These are phyloP conservation scores for Tetraneura akinire DNA, from an alignment of 1,140 invertebrate genomes.

Conservation along the genomic window DNA sequence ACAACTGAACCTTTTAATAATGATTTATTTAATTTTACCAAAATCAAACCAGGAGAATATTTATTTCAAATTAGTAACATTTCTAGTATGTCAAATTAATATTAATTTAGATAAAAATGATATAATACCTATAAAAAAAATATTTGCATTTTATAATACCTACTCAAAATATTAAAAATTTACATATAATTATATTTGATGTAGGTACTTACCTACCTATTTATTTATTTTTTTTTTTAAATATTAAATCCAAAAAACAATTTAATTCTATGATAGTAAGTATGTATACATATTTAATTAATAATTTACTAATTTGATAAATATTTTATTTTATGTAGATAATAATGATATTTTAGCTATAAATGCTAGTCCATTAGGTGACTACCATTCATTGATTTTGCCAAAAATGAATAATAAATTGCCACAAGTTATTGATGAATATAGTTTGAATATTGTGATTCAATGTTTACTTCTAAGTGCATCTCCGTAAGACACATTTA, in stretches of 20 bases:
- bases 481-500: constrained; percentile 60
- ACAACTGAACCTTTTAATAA: constrained; percentile 66
- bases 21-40: constrained; percentile 70
- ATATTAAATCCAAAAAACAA: background rate
- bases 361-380: constrained; percentile 73
- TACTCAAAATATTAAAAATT: background rate
- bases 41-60: constrained; percentile 65
- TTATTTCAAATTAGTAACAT: constrained; percentile 61
- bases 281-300: background rate
- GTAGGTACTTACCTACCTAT: no score
- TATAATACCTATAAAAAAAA: background rate
- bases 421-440: constrained; percentile 65
- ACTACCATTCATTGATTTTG: constrained; percentile 68
- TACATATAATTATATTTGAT: no score
- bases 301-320: background rate
- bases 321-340: background rate
- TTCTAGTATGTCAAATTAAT: background rate
- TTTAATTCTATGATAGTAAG: background rate
- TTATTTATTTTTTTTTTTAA: background rate
- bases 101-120: background rate
- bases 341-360: constrained; percentile 57
- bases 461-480: constrained; percentile 62
- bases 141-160: background rate
- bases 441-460: constrained; percentile 61
- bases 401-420: constrained; percentile 63